Percentiles rank a stretch among this genome's conserved stretches.
These are phyloP conservation scores for Periophthalmus magnuspinnatus DNA, from an alignment of 2,797 vertebrate species.

Conservation along the genomic window DNA sequence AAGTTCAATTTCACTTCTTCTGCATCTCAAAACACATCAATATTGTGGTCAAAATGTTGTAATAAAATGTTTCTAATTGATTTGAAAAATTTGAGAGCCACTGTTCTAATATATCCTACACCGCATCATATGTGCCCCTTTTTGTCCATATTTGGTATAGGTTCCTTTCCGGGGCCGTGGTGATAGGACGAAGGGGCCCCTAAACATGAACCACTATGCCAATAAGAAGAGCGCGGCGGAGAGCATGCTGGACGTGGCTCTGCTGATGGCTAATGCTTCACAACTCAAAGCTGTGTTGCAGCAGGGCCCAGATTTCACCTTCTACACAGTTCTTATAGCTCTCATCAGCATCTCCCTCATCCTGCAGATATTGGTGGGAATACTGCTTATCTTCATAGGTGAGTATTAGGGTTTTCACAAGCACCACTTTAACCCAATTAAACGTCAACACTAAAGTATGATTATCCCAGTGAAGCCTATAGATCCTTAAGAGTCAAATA, in stretches of 20 bases:
- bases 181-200: conserved; percentile 44
- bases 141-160: conserved; percentile 54
- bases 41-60: too few relatives aligned
- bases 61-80: too few relatives aligned
- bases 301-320: conserved; percentile 82
- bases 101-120: too few relatives aligned
- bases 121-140: background rate
- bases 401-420: conserved; percentile 35
- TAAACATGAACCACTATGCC: conserved; percentile 96
- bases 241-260: conserved; percentile 96
- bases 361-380: conserved; percentile 88
- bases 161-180: rapidly evolving
- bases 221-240: conserved; percentile 97
- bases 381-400: conserved; percentile 96
- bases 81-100: too few relatives aligned
- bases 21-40: too few relatives aligned
- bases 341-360: conserved; percentile 90
- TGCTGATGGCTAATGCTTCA: conserved; percentile 97
- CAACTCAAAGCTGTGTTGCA: conserved; percentile 93
- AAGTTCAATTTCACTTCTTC: too few relatives aligned
- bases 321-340: conserved; percentile 83
- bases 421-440: background rate
- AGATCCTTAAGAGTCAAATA: background rate
- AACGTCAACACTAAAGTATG: background rate
- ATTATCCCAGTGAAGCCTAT: background rate